A percentile compares a stretch with the other conserved stretches of the same genome.
These are phyloP conservation scores for Phasianus colchicus DNA, from an alignment of 2,113 vertebrate species.

Conservation along the genomic window DNA sequence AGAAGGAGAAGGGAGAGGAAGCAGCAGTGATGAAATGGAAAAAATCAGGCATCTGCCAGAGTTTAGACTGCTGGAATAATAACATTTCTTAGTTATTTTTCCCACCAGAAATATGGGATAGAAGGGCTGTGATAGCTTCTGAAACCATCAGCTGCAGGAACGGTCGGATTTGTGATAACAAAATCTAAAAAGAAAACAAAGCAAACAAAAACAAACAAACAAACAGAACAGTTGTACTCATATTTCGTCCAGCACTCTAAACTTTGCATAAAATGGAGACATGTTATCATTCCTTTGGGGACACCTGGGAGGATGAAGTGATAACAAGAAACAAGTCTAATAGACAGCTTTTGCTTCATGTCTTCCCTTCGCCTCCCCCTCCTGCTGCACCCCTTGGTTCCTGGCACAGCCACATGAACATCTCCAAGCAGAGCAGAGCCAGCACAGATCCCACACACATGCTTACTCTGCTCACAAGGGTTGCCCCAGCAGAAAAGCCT, in stretches of 20 bases:
- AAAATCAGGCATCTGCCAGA: slow-evolving; percentile 61
- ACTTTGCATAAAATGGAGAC: not conserved
- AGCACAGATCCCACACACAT: not conserved
- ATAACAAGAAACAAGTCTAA: not conserved
- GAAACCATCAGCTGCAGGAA: slow-evolving; percentile 14
- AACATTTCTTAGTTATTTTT: slow-evolving; percentile 55
- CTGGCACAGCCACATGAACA: rapidly evolving
- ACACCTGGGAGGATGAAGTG: not conserved
- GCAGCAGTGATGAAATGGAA: slow-evolving; percentile 52
- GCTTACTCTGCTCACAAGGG: not conserved
- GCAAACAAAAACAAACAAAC: too few relatives aligned
- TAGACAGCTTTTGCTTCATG: not conserved
- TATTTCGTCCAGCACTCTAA: not conserved
- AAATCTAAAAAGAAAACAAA: not conserved
- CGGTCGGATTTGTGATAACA: not conserved
- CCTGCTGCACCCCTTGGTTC: not conserved
- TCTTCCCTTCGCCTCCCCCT: not conserved
- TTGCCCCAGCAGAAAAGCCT: not conserved
- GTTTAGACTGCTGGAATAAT: slow-evolving; percentile 29
- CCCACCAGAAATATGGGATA: slow-evolving; percentile 42
- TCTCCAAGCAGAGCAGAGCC: not conserved
- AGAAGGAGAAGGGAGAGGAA: not conserved
- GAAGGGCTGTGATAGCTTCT: not conserved
- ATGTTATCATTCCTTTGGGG: not conserved
- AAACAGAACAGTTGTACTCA: rapidly evolving